Conservation (phyloP, 23 tunicate species). For the Halocynthia aurantium region DNA sequence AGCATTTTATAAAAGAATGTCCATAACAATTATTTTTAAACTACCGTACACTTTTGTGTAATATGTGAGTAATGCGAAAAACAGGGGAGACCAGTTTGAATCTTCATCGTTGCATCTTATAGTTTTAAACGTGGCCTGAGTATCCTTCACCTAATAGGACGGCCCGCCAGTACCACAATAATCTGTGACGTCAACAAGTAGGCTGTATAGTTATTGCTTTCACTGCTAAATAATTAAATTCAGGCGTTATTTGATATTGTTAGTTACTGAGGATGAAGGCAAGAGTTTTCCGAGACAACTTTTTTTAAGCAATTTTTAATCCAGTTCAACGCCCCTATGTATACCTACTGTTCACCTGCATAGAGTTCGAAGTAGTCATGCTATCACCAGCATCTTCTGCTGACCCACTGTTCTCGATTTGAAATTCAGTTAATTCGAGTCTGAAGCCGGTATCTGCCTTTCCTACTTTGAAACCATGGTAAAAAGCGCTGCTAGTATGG, state of each 20-base stretch:
- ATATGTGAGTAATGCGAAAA: too few species aligned
- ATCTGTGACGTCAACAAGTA: too few species aligned
- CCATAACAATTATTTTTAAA: too few species aligned
- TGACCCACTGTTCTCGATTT: neutral
- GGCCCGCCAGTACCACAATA: too few species aligned
- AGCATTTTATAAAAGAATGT: too few species aligned
- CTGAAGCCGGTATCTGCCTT: constrained; percentile 13
- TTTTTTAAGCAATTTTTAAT: neutral
- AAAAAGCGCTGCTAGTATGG: constrained; percentile 25
- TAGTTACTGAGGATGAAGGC: neutral
- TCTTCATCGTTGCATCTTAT: too few species aligned
- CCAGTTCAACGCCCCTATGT: neutral
- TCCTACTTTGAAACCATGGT: constrained; percentile 35
- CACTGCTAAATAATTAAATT: neutral
- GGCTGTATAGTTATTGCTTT: too few species aligned
- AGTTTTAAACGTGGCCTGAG: too few species aligned
- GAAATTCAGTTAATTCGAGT: constrained; percentile 20
- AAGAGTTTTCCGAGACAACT: neutral
- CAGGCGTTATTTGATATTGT: neutral
- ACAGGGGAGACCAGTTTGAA: too few species aligned
- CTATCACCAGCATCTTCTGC: constrained; percentile 50
- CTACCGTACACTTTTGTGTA: too few species aligned
- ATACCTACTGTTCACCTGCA: constrained; percentile 32
- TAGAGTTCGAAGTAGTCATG: constrained; percentile 35
- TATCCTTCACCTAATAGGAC: too few species aligned